Base-by-base conservation (phyloP, 2,113 vertebrate genomes). In the Opisthocomus hoazin region DNA sequence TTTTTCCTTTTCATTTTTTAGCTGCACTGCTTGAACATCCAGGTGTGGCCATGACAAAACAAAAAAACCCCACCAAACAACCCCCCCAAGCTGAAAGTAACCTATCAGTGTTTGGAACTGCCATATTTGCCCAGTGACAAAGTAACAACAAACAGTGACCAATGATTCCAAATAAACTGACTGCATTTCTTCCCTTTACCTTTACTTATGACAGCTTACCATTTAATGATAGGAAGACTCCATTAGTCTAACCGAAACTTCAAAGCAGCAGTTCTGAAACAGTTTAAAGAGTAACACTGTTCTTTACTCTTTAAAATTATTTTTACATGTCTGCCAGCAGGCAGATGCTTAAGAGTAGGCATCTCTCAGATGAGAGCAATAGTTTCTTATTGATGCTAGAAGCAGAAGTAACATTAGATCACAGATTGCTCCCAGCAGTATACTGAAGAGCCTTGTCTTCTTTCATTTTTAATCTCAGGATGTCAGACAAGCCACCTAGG, bases 381-480 rank as follows among this genome's bases (percentile, higher is more conserved):
- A 46, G 36, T 29, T 92, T 60, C 66, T 89, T 91, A 86, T 4
- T 93, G 54, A 90, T 60, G 45, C 76, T 56, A 70, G 71, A 86
- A 88, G 58, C 46, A 79, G 71, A 90, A 91, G 29, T 66, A 91
- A 86, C 64, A 57, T 57, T 37, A 87, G 84, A 66, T 84, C 64
- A 85, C 39, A 68, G 48, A 89, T 54, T 1, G 1, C n/a, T 88
- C 92, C 89, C 68, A 77, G 39, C 1, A 71, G 50, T 6, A 66
- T 13, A 90, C 43, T 87, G 63, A 70, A 87, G 54, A 95, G 43
- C 57, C 69, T 86, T 65, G 39, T 85, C 69, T 87, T 90, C 61
- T 11, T 92, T 86, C 14, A 78, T 82, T 82, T 96, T 86, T 95
- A 48, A 96, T 76, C 70, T 97, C 63, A 89, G 57, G 34, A 84